Conservation (phyloP, 1,140 invertebrate genomes). For the Ptiloglossa arizonensis region DNA sequence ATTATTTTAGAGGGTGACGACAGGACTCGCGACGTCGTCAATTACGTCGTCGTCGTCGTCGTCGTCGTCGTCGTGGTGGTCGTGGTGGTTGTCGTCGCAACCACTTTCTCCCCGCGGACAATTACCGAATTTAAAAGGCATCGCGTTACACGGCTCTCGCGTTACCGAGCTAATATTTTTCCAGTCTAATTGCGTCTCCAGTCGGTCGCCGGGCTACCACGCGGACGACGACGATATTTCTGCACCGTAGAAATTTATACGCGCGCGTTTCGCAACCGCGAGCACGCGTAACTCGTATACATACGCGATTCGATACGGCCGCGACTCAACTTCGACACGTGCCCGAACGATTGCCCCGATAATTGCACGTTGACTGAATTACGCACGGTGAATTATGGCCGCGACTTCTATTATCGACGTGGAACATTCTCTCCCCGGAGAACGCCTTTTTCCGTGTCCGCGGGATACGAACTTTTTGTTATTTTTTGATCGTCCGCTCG, state of each 20-base stretch:
- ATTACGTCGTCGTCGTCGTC: slow-evolving; percentile 25
- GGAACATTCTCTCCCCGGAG: background rate
- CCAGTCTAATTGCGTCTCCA: slow-evolving; percentile 58
- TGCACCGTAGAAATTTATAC: slow-evolving; percentile 48
- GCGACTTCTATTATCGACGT: slow-evolving; percentile 23
- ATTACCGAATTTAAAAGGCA: slow-evolving; percentile 68
- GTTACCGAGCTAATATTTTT: slow-evolving; percentile 67
- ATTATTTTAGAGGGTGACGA: no score
- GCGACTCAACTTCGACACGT: background rate
- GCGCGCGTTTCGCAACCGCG: background rate
- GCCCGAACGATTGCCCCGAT: slow-evolving; percentile 15
- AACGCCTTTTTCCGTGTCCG: background rate
- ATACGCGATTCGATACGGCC: background rate
- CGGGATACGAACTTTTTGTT: background rate
- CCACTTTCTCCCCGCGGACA: slow-evolving; percentile 49
- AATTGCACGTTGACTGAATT: slow-evolving; percentile 28
- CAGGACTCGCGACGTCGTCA: slow-evolving; percentile 1
- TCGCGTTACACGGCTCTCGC: slow-evolving; percentile 60
- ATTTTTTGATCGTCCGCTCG: no score
- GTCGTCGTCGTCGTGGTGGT: background rate
- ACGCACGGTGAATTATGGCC: slow-evolving; percentile 7
- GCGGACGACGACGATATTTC: slow-evolving; percentile 27
- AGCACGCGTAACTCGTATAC: background rate
- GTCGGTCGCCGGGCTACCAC: background rate
- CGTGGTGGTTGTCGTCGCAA: background rate